Evolutionary conservation across 1,140 invertebrate species (phyloP), one percentile per base, ranked within the genome.

Genomic region (Cheumatopsyche charites): DNA sequence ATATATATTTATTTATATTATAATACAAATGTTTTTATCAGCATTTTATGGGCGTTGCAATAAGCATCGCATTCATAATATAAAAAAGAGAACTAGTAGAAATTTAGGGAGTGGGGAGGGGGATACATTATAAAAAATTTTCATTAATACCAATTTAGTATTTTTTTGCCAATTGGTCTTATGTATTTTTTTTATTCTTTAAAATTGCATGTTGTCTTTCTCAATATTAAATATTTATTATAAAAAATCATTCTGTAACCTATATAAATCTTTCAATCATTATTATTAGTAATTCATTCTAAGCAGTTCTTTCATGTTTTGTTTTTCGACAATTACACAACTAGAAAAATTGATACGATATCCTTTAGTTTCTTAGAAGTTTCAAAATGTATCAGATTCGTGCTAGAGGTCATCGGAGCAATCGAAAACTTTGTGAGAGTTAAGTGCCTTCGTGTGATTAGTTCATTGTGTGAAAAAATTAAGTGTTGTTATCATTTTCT

Each of bases 1-100:
- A 62, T 55, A 52, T 68, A 52, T 68, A 68, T 70, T 62, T 70
- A 70, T 70, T 70, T 70, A 70, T 70, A 62, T 62, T 70, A 70
- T 70, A 70, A 70, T 70, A 70, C 68, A 70, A 70, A 70, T 70
- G 52, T 62, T 70, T 55, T 62, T 26, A 70, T 68, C 66, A 70
- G 52, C 68, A 62, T 62, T 62, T 68, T 68, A 21, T 62, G 45
- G 42, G 49, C 66, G 66, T 47, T 68, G 66, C 45, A 68, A 68
- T 62, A 61, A 62, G 41, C 55, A 70, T 61, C 68, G 68, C 66
- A 41, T 68, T 70, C 58, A 70, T 70, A 70, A 70, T 70, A 47
- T 70, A 70, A 62, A 70, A 70, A 70, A 70, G 68, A 70, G 68
- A 62, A 70, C 58, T 70, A 70, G 52, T 61, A 70, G 52, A 61